Evolutionary conservation across 2,797 vertebrate genomes (phyloP), one percentile per base, ranked within the genome.

Genomic region (Lycodopsis pacificus): DNA sequence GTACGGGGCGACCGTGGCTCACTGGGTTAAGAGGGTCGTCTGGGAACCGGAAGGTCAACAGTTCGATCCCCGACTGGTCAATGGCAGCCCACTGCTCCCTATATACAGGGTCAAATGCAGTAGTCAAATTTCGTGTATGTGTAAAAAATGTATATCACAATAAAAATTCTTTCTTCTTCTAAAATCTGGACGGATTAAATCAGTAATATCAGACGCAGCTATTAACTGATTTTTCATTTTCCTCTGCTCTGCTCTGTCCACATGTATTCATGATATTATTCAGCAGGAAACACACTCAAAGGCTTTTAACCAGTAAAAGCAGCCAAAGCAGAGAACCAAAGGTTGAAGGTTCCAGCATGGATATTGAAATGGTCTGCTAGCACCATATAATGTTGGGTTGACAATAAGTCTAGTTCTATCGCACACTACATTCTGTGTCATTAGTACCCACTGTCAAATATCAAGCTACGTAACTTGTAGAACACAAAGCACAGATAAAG

Each of bases 161-260:
- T n/a, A n/a, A n/a, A n/a, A n/a, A n/a, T n/a, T n/a, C n/a, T n/a
- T n/a, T n/a, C n/a, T n/a, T n/a, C n/a, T n/a, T n/a, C n/a, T n/a
- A 81, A 59, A 83, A 66, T 66, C 17, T 49, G 49, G 65, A 30
- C 46, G 70, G 71, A 85, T 80, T 69, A 53, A 80, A 73, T 76
- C 69, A 69, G 53, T 72, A 66, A 75, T 71, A 66, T 65, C 54
- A 72, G 17, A 63, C 44, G 64, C 36, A 0, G 20, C 25, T 7
- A 20, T 30, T 80, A 78, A 80, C 51, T 51, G 19, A 67, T 71
- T 69, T 71, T 64, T 44, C 2, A 11, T 77, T 68, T 51, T 17
- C 4, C 34, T 71, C 7, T 14, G 57, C n/a, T 69, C n/a, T 64
- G 34, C 51, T 70, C 70, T 75, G 51, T 74, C 34, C 49, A 51